Conservation (phyloP, 1,140 invertebrate species). For the Procambarus virginalis region DNA sequence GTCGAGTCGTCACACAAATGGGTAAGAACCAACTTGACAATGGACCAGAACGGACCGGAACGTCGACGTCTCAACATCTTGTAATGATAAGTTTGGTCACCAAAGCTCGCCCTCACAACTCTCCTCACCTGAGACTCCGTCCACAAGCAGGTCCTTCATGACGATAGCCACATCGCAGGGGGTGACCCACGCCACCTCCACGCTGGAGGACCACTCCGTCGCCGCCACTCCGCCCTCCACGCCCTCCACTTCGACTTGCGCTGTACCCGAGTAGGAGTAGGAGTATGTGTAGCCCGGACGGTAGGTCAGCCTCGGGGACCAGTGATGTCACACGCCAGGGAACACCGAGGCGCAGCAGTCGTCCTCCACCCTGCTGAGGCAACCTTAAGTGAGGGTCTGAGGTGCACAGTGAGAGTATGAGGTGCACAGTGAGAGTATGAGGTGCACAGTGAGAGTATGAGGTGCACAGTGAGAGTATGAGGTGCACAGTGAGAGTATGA, state of each 20-base stretch:
- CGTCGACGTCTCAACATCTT: too few relatives aligned
- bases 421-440: background rate
- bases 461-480: background rate
- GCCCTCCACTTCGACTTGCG: slow-evolving; percentile 31
- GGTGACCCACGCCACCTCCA: slow-evolving; percentile 24
- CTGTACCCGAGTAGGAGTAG: slow-evolving; percentile 41
- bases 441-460: background rate
- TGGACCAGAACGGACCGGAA: too few relatives aligned
- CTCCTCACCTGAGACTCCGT: slow-evolving; percentile 20
- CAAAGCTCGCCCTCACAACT: too few relatives aligned
- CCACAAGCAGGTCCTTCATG: slow-evolving; percentile 18
- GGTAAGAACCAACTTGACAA: too few relatives aligned
- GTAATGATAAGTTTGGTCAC: too few relatives aligned
- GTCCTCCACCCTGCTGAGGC: slow-evolving; percentile 12
- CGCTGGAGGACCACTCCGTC: slow-evolving; percentile 10
- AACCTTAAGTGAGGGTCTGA: background rate
- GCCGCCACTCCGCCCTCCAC: slow-evolving; percentile 29
- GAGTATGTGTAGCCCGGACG: slow-evolving; percentile 31
- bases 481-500: background rate
- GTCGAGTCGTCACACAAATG: too few relatives aligned
- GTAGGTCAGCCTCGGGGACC: slow-evolving; percentile 22
- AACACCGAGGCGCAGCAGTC: background rate
- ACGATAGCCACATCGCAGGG: slow-evolving; percentile 53
- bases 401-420: background rate
- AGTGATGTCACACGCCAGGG: slow-evolving; percentile 33